Percentiles rank a stretch among this genome's conserved stretches.
These are phyloP conservation scores for Athetis lepigone DNA, from an alignment of 2,888 invertebrate species.

Conservation along the genomic window DNA sequence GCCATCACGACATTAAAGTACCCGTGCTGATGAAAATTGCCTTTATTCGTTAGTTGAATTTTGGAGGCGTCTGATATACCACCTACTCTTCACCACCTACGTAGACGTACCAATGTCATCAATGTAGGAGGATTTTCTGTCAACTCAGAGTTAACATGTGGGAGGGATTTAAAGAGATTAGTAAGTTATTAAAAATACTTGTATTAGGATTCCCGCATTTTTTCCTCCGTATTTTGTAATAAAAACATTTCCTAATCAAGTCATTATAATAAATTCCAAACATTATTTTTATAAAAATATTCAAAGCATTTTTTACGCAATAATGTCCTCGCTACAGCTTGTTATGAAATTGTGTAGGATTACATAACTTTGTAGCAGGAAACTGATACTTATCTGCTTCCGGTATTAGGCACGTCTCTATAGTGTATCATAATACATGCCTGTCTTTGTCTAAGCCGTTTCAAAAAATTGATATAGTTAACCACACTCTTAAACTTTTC, in stretches of 20 bases:
- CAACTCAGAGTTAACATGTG: too few species aligned
- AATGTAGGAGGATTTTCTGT: too few species aligned
- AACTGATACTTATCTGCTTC: constrained; percentile 45
- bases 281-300: too few species aligned
- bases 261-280: background rate
- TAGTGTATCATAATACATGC: background rate
- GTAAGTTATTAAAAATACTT: too few species aligned
- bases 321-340: background rate
- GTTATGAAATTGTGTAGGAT: constrained; percentile 11
- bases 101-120: background rate
- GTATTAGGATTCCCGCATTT: too few species aligned
- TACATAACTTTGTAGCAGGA: constrained; percentile 21
- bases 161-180: too few species aligned
- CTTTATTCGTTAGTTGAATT: background rate
- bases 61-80: background rate
- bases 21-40: too few species aligned
- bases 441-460: background rate
- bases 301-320: background rate
- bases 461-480: background rate
- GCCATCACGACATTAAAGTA: too few species aligned
- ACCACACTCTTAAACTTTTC: background rate
- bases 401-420: constrained; percentile 21
- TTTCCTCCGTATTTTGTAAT: too few species aligned
- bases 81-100: background rate
- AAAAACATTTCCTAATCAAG: background rate